A percentile compares a stretch with the other conserved stretches of the same genome.
Evolutionary conservation across 2,113 vertebrate species (phyloP).

Genomic region (Otis tarda): DNA sequence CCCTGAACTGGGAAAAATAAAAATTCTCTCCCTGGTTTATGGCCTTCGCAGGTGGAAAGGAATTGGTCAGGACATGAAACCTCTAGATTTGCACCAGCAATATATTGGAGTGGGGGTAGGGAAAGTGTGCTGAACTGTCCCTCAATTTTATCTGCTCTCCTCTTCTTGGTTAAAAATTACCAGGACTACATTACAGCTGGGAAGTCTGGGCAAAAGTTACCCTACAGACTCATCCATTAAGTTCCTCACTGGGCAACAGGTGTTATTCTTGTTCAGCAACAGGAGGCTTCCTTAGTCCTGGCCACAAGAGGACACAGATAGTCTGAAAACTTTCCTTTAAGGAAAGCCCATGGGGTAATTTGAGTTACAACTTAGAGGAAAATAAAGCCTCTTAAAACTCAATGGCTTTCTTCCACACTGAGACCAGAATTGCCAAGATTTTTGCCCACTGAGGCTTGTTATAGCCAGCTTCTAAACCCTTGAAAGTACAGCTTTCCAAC

Average conservation of each 20-base stretch:
- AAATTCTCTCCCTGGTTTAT: not conserved
- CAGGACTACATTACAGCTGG: not conserved
- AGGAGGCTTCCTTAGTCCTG: not conserved
- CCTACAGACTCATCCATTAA: not conserved
- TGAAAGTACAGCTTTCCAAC: not conserved
- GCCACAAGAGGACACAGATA: not conserved
- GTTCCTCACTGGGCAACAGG: not conserved
- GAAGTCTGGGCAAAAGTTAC: not conserved
- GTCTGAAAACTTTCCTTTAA: not conserved
- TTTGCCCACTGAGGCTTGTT: not conserved
- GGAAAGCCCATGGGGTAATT: not conserved
- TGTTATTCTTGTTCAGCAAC: not conserved
- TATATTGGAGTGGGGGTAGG: not conserved
- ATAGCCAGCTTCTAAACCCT: not conserved
- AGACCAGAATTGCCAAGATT: not conserved
- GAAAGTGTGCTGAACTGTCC: not conserved
- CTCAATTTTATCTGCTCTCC: not conserved
- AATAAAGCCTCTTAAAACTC: conserved; percentile 22
- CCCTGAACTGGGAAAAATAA: not conserved
- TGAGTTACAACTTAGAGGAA: not conserved
- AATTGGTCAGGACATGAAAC: conserved; percentile 5
- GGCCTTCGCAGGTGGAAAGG: not conserved
- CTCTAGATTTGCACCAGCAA: not conserved
- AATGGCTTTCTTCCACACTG: not conserved
- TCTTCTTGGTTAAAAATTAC: not conserved